A percentile compares a stretch with the other conserved stretches of the same genome.
Evolutionary conservation across 1,140 invertebrate genomes (phyloP).

Genomic region (Ostrea edulis): DNA sequence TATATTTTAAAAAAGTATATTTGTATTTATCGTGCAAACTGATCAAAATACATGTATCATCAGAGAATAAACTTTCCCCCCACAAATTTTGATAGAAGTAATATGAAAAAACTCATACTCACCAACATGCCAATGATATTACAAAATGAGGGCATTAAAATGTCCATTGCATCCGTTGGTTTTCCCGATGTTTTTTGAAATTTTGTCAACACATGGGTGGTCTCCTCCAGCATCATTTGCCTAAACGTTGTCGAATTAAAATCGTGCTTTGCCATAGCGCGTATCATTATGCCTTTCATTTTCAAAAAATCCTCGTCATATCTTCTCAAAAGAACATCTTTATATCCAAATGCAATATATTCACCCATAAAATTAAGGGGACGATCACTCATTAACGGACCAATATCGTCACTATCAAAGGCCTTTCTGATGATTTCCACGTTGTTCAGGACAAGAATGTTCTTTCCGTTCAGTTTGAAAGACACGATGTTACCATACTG

Average conservation of each 20-base stretch:
- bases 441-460: conserved; percentile 51
- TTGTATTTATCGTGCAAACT: too few species aligned
- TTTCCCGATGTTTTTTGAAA: conserved; percentile 43
- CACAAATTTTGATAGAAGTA: background rate
- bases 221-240: background rate
- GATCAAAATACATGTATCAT: too few species aligned
- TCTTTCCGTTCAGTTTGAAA: conserved; percentile 50
- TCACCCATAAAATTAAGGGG: conserved; percentile 54
- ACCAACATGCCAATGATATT: conserved; percentile 52
- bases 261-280: conserved; percentile 42
- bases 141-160: conserved; percentile 55
- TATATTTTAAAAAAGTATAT: too few species aligned
- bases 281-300: conserved; percentile 51
- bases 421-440: conserved; percentile 45
- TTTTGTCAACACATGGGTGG: conserved; percentile 20
- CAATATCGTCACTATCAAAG: conserved; percentile 50
- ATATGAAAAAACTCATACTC: conserved; percentile 6
- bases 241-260: conserved; percentile 46
- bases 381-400: conserved; percentile 46
- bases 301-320: conserved; percentile 47
- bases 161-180: conserved; percentile 44
- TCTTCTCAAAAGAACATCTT: conserved; percentile 49
- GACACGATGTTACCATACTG: conserved; percentile 50
- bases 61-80: too few species aligned
- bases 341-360: conserved; percentile 45